Percentiles rank a stretch among this genome's conserved stretches.
Conservation (phyloP, 2,888 invertebrate genomes). For the Stenodera caucasica region DNA sequence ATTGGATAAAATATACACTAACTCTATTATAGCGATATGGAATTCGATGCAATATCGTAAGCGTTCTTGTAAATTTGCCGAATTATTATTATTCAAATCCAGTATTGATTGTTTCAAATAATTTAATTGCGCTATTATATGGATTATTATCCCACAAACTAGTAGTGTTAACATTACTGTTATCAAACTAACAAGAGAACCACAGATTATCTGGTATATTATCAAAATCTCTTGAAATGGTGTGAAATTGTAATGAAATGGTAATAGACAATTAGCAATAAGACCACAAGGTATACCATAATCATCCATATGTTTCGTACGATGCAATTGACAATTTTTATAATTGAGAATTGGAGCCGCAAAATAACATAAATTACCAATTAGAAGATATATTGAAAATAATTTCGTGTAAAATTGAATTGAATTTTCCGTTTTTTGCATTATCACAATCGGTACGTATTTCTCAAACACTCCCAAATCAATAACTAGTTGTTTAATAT, state of each 20-base stretch:
- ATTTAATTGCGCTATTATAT: slow-evolving; percentile 35
- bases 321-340: slow-evolving; percentile 31
- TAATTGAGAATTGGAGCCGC: slow-evolving; percentile 32
- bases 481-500: slow-evolving; percentile 28
- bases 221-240: slow-evolving; percentile 32
- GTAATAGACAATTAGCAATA: slow-evolving; percentile 31
- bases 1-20: too few species aligned
- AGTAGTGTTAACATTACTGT: slow-evolving; percentile 39
- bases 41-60: slow-evolving; percentile 34
- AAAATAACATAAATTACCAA: slow-evolving; percentile 36
- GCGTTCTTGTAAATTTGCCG: slow-evolving; percentile 14
- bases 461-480: slow-evolving; percentile 27
- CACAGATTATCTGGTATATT: slow-evolving; percentile 32
- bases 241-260: slow-evolving; percentile 33
- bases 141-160: slow-evolving; percentile 40
- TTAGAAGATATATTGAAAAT: slow-evolving; percentile 32
- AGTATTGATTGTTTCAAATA: slow-evolving; percentile 28
- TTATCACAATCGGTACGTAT: slow-evolving; percentile 17
- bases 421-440: slow-evolving; percentile 27
- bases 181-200: slow-evolving; percentile 32
- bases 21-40: slow-evolving; percentile 38
- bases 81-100: slow-evolving; percentile 17
- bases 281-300: slow-evolving; percentile 38
- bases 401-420: slow-evolving; percentile 30
- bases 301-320: slow-evolving; percentile 30